These are phyloP conservation scores for Heptranchias perlo DNA, from an alignment of 2,113 vertebrate species.

Conservation along the genomic window DNA sequence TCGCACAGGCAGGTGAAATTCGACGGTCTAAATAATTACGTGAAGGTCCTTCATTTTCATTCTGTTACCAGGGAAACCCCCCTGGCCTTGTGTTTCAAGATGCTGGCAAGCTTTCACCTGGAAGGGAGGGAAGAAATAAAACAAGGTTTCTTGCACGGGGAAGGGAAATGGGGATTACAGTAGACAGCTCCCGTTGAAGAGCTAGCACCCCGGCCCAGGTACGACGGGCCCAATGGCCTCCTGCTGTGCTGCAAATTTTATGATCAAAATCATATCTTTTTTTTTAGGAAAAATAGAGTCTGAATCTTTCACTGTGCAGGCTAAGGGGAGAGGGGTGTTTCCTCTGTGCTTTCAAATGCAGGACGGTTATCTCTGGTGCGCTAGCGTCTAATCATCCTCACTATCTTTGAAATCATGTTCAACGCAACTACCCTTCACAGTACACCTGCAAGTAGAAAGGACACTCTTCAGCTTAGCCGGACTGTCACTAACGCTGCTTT, in stretches of 20 bases:
- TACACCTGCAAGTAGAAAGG: neutral
- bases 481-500: neutral
- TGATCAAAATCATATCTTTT: neutral
- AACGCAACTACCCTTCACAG: neutral
- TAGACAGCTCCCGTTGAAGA: neutral
- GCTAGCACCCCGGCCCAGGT: neutral
- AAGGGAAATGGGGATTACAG: neutral
- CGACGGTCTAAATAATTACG: neutral
- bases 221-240: neutral
- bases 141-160: too few species aligned
- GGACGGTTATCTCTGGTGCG: neutral
- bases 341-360: neutral
- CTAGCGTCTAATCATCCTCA: neutral
- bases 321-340: neutral
- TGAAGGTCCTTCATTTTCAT: neutral
- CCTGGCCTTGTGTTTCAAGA: neutral
- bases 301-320: neutral
- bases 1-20: neutral
- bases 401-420: neutral
- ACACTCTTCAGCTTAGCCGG: neutral
- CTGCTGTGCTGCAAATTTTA: neutral
- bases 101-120: neutral
- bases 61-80: neutral
- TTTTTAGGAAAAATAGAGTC: neutral
- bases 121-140: neutral